phyloP scores from a whole-genome alignment of 1,140 invertebrate genomes.

The Habropoda laboriosa region DNA sequence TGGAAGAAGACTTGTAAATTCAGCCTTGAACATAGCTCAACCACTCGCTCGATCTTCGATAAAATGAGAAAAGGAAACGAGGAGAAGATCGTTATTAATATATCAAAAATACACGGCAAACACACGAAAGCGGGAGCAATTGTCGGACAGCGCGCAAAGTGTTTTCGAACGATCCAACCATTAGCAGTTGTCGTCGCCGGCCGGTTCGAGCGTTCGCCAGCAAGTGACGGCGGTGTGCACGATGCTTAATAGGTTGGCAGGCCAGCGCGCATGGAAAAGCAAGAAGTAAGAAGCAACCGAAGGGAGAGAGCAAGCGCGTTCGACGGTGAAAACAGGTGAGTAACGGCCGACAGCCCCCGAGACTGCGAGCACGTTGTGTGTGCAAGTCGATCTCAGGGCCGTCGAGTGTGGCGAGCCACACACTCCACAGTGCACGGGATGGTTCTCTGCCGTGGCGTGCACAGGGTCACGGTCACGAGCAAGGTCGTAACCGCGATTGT shows the following conservation, averaged over 20 bases:
- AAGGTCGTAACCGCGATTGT: slow-evolving; percentile 75
- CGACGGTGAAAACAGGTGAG: slow-evolving; percentile 76
- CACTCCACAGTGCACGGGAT: slow-evolving; percentile 67
- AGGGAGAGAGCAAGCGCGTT: slow-evolving; percentile 56
- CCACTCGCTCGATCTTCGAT: too few species aligned
- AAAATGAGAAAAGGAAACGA: neutral
- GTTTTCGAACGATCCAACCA: neutral
- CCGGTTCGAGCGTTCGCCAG: neutral
- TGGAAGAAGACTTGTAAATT: slow-evolving; percentile 2
- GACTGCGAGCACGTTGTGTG: slow-evolving; percentile 54
- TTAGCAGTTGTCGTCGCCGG: slow-evolving; percentile 14
- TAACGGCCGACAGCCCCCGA: slow-evolving; percentile 75
- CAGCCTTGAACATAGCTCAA: slow-evolving; percentile 16
- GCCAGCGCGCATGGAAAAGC: slow-evolving; percentile 32
- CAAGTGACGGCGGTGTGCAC: slow-evolving; percentile 11
- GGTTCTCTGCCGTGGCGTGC: slow-evolving; percentile 56
- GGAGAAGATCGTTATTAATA: neutral
- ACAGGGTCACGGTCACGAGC: slow-evolving; percentile 74
- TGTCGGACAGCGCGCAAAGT: neutral
- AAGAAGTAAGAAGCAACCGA: slow-evolving; percentile 50
- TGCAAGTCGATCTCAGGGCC: slow-evolving; percentile 71
- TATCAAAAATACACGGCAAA: neutral
- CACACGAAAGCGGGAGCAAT: neutral
- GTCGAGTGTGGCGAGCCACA: slow-evolving; percentile 70
- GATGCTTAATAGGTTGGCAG: slow-evolving; percentile 42